phyloP scores from a whole-genome alignment of 2,113 vertebrate species.

The Ploceus nigricollis region DNA sequence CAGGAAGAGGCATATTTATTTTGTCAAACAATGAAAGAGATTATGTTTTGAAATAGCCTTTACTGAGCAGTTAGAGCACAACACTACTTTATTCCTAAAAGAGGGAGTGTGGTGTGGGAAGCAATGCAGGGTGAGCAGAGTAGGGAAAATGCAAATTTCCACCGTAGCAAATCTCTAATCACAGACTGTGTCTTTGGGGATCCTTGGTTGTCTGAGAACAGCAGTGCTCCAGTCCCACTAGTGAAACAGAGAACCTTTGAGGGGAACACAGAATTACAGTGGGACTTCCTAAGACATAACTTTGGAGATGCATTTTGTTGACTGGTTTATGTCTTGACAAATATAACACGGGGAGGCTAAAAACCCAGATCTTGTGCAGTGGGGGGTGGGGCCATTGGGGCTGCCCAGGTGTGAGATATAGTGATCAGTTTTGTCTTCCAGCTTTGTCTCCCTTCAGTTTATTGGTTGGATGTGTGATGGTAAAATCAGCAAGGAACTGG shows the following conservation, averaged over 20 bases:
- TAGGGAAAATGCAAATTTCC: background rate
- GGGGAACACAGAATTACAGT: background rate
- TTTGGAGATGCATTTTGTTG: background rate
- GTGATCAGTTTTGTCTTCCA: background rate
- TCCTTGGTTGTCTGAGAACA: background rate
- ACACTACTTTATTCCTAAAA: background rate
- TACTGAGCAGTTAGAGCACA: background rate
- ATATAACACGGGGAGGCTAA: background rate
- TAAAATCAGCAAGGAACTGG: background rate
- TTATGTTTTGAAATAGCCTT: background rate
- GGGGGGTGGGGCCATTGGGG: background rate
- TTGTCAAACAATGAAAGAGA: background rate
- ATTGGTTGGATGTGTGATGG: background rate
- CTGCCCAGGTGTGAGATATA: background rate
- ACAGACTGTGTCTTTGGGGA: background rate
- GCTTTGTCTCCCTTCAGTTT: background rate
- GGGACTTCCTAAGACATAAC: background rate
- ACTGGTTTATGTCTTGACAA: background rate
- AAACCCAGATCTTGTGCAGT: background rate
- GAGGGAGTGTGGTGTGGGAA: background rate
- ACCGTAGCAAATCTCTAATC: background rate
- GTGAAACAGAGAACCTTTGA: background rate
- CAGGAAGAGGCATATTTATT: slow-evolving; percentile 10
- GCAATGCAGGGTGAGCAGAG: fast-evolving
- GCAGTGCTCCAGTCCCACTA: fast-evolving